Base-by-base conservation (phyloP, 2,113 vertebrate genomes). In the Oplegnathus fasciatus region DNA sequence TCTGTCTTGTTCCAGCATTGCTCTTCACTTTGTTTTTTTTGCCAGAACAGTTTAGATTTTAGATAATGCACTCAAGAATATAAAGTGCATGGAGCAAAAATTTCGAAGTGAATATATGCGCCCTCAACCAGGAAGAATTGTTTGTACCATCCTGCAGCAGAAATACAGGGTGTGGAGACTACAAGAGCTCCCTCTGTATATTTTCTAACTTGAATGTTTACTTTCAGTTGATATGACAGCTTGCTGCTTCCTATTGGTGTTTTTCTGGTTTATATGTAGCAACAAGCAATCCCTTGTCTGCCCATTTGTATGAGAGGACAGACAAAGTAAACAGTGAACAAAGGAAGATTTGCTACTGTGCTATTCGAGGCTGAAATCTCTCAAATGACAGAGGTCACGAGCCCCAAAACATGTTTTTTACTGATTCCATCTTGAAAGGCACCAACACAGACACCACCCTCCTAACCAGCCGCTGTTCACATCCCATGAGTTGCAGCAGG, bases 401-500 rank as follows among this genome's bases (percentile, higher is more conserved):
- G 58, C 44, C 71, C 32, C 37, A 24, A 73, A 71, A 86, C 15
- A 68, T 69, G 67, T 77, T 88, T 88, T 84, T 82, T 37, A 78
- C 82, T 68, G 54, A 80, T 37, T 37, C 34, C 24, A 0, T 76
- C 61, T 52, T 81, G 46, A 89, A 88, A 82, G 80, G 30, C 66
- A 66, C 34, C 0, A n/a, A 28, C 48, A 75, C 17, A 57, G 74
- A 78, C 77, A 46, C 61, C 61, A 67, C 60, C 57, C 60, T 71
- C 8, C 30, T 54, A 48, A 65, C 65, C 57, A 83, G 61, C 79
- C 18, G 22, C 77, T 86, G 58, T n/a, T 75, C 84, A 75, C 70
- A 44, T 57, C 55, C 70, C 60, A 46, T 22, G 37, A 66, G 44
- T 18, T 69, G 50, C 34, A 48, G 30, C 32, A 11, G 54, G 22